Evolutionary conservation across 2,888 invertebrate species (phyloP).

Genomic region (Gordius sp.): DNA sequence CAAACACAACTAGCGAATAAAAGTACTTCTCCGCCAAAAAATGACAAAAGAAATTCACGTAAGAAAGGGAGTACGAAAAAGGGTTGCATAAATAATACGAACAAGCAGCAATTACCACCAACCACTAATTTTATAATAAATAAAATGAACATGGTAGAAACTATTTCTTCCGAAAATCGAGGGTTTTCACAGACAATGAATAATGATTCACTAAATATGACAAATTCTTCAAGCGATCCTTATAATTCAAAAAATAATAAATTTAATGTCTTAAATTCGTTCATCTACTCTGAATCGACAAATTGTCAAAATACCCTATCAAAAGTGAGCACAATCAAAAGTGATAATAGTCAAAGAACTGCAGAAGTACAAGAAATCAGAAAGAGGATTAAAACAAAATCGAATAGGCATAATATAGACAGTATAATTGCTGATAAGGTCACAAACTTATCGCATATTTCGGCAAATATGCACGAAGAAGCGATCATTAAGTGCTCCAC

Average conservation of each 20-base stretch:
- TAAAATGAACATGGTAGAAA: conserved; percentile 6
- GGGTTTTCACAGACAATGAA: not conserved
- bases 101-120: not conserved
- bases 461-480: too few relatives aligned
- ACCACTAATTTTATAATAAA: conserved; percentile 7
- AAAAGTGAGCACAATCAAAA: not conserved
- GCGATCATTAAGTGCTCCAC: too few relatives aligned
- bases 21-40: too few relatives aligned
- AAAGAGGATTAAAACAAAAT: not conserved
- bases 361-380: not conserved
- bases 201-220: not conserved
- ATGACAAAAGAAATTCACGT: too few relatives aligned
- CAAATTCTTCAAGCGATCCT: not conserved
- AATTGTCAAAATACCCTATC: not conserved
- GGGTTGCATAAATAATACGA: too few relatives aligned
- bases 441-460: too few relatives aligned
- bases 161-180: not conserved
- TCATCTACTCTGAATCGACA: not conserved
- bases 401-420: not conserved
- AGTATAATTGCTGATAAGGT: too few relatives aligned
- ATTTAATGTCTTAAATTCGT: too few relatives aligned
- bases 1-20: too few relatives aligned
- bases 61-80: too few relatives aligned
- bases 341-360: not conserved
- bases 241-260: too few relatives aligned